A percentile compares a stretch with the other conserved stretches of the same genome.
Conservation (phyloP, 2,888 invertebrate species). For the Kryphioiulus occultus region DNA sequence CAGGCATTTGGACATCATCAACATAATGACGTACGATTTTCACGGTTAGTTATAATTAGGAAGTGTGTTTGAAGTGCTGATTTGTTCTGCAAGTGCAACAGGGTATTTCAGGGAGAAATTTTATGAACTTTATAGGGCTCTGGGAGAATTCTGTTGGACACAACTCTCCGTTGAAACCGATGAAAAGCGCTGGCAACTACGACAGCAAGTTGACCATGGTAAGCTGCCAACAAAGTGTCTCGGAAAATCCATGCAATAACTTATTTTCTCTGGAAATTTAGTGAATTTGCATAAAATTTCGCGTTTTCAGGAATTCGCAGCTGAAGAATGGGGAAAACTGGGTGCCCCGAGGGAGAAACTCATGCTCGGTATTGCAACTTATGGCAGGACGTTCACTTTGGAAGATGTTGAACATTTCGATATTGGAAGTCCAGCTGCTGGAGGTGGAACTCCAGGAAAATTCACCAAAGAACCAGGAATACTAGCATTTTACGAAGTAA, state of each 20-base stretch:
- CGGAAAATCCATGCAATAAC: too few relatives aligned
- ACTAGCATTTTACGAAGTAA: conserved; percentile 89
- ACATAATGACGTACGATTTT: conserved; percentile 95
- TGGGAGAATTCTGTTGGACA: conserved; percentile 94
- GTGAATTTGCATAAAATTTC: background rate
- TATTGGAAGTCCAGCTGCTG: conserved; percentile 89
- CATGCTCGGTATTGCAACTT: conserved; percentile 94
- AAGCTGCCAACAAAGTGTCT: conserved; percentile 60
- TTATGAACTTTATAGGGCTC: conserved; percentile 67
- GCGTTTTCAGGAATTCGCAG: conserved; percentile 77
- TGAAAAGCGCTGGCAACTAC: conserved; percentile 87
- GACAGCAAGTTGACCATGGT: conserved; percentile 93
- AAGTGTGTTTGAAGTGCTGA: too few relatives aligned
- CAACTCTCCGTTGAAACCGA: conserved; percentile 87
- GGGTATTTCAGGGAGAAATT: background rate
- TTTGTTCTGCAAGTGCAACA: background rate
- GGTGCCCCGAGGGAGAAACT: conserved; percentile 93
- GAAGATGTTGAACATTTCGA: conserved; percentile 87
- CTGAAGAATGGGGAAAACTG: conserved; percentile 90
- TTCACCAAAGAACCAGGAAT: conserved; percentile 94
- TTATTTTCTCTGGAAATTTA: background rate
- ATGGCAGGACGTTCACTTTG: conserved; percentile 89
- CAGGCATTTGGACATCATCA: conserved; percentile 80
- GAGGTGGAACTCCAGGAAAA: conserved; percentile 83
- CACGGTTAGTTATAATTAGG: conserved; percentile 66